Evolutionary conservation across 2,113 vertebrate genomes (phyloP).

Genomic region (Aix galericulata): DNA sequence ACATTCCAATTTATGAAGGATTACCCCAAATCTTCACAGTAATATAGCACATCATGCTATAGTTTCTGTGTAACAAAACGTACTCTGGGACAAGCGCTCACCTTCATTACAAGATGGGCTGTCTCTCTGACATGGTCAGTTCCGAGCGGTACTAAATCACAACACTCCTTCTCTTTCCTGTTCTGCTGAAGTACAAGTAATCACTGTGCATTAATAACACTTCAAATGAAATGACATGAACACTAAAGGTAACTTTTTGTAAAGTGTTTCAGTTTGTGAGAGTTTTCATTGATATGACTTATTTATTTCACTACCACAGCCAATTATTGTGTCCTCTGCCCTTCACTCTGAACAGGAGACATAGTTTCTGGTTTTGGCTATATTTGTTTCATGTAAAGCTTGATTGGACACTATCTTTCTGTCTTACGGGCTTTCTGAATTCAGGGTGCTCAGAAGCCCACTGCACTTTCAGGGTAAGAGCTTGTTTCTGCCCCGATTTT

Average conservation of each 20-base stretch:
- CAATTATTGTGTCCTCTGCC: neutral
- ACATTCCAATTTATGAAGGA: neutral
- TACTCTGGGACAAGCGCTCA: neutral
- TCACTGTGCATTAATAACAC: neutral
- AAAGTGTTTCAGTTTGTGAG: neutral
- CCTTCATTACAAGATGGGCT: neutral
- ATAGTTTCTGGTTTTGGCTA: neutral
- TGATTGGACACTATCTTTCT: rapidly evolving
- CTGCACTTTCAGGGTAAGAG: neutral
- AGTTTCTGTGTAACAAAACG: neutral
- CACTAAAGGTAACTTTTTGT: neutral
- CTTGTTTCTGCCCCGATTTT: neutral
- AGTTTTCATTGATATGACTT: neutral
- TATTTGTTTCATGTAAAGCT: neutral
- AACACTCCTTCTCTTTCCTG: neutral
- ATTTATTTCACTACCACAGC: neutral
- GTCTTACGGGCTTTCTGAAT: neutral
- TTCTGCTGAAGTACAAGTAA: neutral
- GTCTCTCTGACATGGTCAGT: neutral
- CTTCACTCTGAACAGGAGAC: neutral
- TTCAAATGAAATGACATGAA: neutral
- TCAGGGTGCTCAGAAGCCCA: neutral
- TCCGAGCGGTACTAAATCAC: neutral
- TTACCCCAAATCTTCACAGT: neutral
- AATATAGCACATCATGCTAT: rapidly evolving